Percentiles rank a stretch among this genome's conserved stretches.
Conservation (phyloP, 2,888 invertebrate species). For the Periphyllus acericola region DNA sequence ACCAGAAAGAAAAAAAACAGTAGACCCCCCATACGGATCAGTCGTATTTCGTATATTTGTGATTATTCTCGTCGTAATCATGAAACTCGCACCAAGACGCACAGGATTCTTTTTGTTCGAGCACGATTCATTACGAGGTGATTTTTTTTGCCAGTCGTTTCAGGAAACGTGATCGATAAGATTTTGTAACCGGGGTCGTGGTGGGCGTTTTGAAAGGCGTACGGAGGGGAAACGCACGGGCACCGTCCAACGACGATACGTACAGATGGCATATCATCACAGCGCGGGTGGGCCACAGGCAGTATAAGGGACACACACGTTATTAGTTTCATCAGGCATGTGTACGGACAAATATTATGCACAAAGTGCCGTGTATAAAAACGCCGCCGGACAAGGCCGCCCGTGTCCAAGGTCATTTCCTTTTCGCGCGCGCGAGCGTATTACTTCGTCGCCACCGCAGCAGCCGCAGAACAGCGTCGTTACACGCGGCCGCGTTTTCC, state of each 20-base stretch:
- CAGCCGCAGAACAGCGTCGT: background rate
- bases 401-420: slow-evolving; percentile 56
- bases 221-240: slow-evolving; percentile 5
- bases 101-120: background rate
- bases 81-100: background rate
- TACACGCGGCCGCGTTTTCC: slow-evolving; percentile 57
- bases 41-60: background rate
- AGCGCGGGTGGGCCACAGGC: background rate
- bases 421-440: slow-evolving; percentile 31
- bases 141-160: background rate
- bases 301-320: background rate
- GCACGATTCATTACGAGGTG: slow-evolving; percentile 9
- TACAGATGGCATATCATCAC: background rate
- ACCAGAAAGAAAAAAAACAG: background rate
- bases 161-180: slow-evolving; percentile 37
- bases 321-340: slow-evolving; percentile 28
- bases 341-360: background rate
- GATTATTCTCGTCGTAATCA: slow-evolving; percentile 8
- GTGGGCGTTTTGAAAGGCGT: slow-evolving; percentile 39
- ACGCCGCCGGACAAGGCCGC: slow-evolving; percentile 45
- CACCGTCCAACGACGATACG: background rate
- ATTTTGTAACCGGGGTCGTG: slow-evolving; percentile 30
- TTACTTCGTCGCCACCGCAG: slow-evolving; percentile 6
- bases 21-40: background rate
- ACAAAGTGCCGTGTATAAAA: slow-evolving; percentile 21